Conservation (phyloP, 2,888 invertebrate genomes). For the Drosophila nigricruria region DNA sequence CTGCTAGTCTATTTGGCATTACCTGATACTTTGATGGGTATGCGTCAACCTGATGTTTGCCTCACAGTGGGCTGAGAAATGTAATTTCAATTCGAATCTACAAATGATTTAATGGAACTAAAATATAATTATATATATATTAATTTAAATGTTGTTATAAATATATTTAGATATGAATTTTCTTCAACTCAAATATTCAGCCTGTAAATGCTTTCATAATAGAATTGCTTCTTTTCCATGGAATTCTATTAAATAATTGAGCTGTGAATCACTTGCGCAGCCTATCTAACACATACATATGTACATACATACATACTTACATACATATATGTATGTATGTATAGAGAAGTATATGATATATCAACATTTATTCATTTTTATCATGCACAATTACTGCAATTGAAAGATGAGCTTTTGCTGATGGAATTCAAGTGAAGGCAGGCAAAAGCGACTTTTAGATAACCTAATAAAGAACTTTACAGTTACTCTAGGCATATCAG, state of each 20-base stretch:
- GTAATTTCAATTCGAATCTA: background rate
- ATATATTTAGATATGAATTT: no score
- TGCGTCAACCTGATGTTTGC: conserved; percentile 2
- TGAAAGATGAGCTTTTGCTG: conserved; percentile 29
- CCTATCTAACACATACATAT: background rate
- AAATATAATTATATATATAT: no score
- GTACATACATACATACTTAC: background rate
- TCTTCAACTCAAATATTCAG: no score
- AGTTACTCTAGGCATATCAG: no score
- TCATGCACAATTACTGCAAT: conserved; percentile 31
- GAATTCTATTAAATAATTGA: conserved; percentile 10
- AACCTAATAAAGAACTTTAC: no score
- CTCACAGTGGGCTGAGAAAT: conserved; percentile 8
- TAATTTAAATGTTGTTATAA: no score
- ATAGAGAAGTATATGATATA: background rate
- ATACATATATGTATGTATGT: background rate
- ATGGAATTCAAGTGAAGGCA: no score
- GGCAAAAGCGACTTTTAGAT: no score
- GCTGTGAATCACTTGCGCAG: conserved; percentile 2
- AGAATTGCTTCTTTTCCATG: background rate
- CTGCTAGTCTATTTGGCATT: background rate
- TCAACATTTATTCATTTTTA: background rate
- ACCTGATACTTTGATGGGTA: conserved; percentile 42
- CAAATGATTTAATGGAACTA: no score
- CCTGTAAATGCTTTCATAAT: no score